Conservation (phyloP, 2,888 invertebrate genomes). For the Holacanthella duospinosa region DNA sequence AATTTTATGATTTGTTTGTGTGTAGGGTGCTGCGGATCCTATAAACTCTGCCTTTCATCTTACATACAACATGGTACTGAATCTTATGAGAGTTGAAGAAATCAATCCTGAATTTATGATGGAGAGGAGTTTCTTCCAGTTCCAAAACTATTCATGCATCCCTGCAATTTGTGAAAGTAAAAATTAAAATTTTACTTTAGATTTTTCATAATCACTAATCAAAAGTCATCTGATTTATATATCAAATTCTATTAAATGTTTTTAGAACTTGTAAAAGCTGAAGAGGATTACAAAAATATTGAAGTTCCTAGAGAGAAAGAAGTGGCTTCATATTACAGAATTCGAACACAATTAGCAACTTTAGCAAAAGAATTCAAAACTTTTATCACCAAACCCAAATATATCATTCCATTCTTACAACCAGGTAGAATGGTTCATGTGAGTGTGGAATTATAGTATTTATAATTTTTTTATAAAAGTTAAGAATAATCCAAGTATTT, state of each 20-base stretch:
- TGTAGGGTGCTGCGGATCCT: conserved; percentile 90
- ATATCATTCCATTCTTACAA: conserved; percentile 81
- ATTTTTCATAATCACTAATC: not conserved
- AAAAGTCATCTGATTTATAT: no score
- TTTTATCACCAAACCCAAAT: conserved; percentile 70
- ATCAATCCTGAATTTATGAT: conserved; percentile 99
- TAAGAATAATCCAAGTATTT: not conserved
- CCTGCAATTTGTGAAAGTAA: conserved; percentile 75
- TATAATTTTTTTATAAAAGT: conserved; percentile 1
- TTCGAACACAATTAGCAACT: conserved; percentile 66
- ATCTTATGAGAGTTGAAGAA: conserved; percentile 93
- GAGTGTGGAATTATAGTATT: no score
- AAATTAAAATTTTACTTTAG: not conserved
- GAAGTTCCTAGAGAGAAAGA: conserved; percentile 60
- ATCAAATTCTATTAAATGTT: no score
- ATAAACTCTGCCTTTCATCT: conserved; percentile 98
- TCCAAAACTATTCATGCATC: conserved; percentile 93
- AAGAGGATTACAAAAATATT: conserved; percentile 54
- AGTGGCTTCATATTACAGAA: conserved; percentile 71
- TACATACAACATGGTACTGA: conserved; percentile 97
- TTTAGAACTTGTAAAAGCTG: conserved; percentile 56
- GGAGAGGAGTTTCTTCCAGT: conserved; percentile 95
- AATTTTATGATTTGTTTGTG: no score
- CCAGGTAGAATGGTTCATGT: conserved; percentile 88
- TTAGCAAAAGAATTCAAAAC: conserved; percentile 63